Conservation (phyloP, 2,113 vertebrate species). For the Ceyx melanurus region DNA sequence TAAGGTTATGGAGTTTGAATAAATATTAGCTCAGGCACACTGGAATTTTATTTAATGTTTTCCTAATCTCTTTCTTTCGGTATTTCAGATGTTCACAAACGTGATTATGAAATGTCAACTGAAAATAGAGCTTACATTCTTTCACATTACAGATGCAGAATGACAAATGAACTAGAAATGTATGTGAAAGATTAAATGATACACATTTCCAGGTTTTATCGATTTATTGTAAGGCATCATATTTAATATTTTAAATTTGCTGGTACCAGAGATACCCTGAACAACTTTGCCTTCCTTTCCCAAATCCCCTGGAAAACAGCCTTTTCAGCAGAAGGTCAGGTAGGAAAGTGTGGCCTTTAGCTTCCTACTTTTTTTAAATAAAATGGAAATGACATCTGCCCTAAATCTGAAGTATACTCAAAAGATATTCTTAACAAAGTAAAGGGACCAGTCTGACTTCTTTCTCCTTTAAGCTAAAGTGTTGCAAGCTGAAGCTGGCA, state of each 20-base stretch:
- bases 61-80: conserved; percentile 6
- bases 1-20: conserved; percentile 28
- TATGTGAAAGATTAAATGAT: background rate
- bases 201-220: background rate
- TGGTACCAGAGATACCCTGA: background rate
- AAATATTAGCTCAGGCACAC: conserved; percentile 23
- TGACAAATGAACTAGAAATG: background rate
- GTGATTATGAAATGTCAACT: conserved; percentile 16
- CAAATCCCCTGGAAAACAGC: background rate
- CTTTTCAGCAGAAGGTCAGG: conserved; percentile 14
- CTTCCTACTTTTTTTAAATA: background rate
- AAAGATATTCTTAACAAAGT: background rate
- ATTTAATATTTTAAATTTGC: background rate
- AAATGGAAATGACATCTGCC: conserved; percentile 6
- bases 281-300: background rate
- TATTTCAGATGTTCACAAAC: background rate
- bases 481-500: background rate
- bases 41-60: conserved; percentile 37
- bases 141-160: background rate
- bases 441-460: background rate
- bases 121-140: background rate
- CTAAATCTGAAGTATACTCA: background rate
- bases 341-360: background rate
- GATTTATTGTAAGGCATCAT: background rate
- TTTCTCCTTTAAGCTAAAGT: background rate